phyloP scores from a whole-genome alignment of 2,888 invertebrate genomes.

The Harpalus rufipes region DNA sequence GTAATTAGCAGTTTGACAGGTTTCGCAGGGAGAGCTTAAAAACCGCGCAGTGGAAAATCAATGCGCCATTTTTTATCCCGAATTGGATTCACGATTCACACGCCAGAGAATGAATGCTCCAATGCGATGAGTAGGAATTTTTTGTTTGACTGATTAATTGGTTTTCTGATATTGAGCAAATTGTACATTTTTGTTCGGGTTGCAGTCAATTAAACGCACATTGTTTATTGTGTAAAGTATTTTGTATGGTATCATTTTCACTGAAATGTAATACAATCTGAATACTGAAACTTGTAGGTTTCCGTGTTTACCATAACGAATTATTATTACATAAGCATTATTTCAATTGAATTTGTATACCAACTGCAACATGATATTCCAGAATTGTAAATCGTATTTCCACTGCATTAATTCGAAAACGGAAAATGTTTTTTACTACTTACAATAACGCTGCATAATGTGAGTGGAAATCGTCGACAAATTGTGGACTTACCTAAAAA shows the following conservation, averaged over 20 bases:
- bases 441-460: conserved; percentile 10
- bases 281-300: not conserved
- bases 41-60: conserved; percentile 43
- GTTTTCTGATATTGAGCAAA: conserved; percentile 40
- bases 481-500: conserved; percentile 28
- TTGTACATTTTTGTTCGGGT: conserved; percentile 45
- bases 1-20: conserved; percentile 57
- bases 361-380: too few relatives aligned
- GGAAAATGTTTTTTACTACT: conserved; percentile 14
- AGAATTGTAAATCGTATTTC: not conserved
- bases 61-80: conserved; percentile 38
- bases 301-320: not conserved
- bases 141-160: conserved; percentile 54
- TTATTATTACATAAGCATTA: not conserved
- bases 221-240: conserved; percentile 36
- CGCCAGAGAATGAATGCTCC: conserved; percentile 26
- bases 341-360: not conserved
- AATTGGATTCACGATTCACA: conserved; percentile 48
- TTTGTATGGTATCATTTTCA: conserved; percentile 45
- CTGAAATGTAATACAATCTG: not conserved
- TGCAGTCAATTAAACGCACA: conserved; percentile 42
- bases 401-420: not conserved
- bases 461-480: not conserved
- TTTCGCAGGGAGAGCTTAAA: conserved; percentile 45
- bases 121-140: conserved; percentile 30